Conservation (phyloP, 2,113 vertebrate genomes). For the Laticauda colubrina region DNA sequence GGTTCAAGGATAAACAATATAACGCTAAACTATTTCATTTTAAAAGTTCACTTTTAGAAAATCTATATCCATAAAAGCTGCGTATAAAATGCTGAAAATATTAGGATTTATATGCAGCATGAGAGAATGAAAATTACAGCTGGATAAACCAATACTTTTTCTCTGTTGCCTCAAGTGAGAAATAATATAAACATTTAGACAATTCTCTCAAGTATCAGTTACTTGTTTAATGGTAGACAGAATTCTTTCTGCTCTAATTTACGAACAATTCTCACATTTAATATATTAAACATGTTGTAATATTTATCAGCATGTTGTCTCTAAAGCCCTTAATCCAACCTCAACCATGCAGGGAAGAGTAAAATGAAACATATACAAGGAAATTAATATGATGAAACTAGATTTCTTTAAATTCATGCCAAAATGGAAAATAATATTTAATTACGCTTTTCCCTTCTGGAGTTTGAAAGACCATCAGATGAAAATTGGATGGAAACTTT, state of each 20-base stretch:
- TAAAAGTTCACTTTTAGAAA: constrained; percentile 23
- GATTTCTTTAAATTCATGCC: neutral
- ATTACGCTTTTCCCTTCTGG: constrained; percentile 1
- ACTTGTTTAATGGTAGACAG: constrained; percentile 9
- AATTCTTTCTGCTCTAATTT: constrained; percentile 5
- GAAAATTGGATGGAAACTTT: neutral
- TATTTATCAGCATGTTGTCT: constrained; percentile 10
- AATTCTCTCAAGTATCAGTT: constrained; percentile 3
- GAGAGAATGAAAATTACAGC: constrained; percentile 24
- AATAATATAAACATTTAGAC: constrained; percentile 33
- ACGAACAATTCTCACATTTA: constrained; percentile 30
- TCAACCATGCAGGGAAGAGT: neutral
- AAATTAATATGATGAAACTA: neutral
- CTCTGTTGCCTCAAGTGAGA: constrained; percentile 13
- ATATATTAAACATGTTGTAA: constrained; percentile 2
- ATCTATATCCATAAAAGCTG: neutral
- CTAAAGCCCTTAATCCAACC: constrained; percentile 3
- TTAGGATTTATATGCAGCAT: constrained; percentile 6
- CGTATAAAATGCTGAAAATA: constrained; percentile 29
- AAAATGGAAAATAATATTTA: constrained; percentile 7
- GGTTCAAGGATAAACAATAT: constrained; percentile 5
- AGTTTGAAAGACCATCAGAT: constrained; percentile 4
- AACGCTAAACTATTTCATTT: constrained; percentile 21
- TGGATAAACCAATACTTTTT: constrained; percentile 22
- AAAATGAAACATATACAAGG: constrained; percentile 4